Evolutionary conservation across 2,113 vertebrate genomes (phyloP).

Genomic region (Pseudonaja textilis): DNA sequence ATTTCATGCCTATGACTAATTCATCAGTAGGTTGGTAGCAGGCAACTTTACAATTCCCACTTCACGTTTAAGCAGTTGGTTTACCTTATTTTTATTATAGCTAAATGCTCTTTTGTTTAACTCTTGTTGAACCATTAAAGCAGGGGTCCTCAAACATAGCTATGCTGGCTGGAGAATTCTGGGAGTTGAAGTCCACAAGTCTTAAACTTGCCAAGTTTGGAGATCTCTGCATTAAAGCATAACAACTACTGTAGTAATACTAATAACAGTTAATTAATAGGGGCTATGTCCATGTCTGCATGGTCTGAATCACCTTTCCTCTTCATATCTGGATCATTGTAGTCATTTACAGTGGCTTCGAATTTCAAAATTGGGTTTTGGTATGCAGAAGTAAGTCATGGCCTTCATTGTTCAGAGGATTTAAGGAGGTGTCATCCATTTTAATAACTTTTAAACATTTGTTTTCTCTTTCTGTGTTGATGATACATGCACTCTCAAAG

Average conservation of each 20-base stretch:
- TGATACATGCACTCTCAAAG: not conserved
- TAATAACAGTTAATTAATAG: not conserved
- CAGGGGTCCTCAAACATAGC: not conserved
- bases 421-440: not conserved
- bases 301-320: not conserved
- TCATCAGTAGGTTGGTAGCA: not conserved
- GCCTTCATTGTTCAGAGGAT: not conserved
- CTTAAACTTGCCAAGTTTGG: too few relatives aligned
- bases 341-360: not conserved
- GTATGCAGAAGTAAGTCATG: not conserved
- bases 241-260: not conserved
- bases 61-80: not conserved
- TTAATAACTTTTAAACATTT: not conserved
- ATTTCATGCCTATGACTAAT: not conserved
- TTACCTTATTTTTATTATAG: not conserved
- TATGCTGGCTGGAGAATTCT: too few relatives aligned
- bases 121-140: not conserved
- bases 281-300: not conserved
- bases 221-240: not conserved
- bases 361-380: not conserved
- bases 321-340: not conserved
- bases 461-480: not conserved
- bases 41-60: not conserved
- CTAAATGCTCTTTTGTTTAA: not conserved
- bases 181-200: too few relatives aligned